phyloP scores from a whole-genome alignment of 2,113 vertebrate species.

The Vireo altiloquus region DNA sequence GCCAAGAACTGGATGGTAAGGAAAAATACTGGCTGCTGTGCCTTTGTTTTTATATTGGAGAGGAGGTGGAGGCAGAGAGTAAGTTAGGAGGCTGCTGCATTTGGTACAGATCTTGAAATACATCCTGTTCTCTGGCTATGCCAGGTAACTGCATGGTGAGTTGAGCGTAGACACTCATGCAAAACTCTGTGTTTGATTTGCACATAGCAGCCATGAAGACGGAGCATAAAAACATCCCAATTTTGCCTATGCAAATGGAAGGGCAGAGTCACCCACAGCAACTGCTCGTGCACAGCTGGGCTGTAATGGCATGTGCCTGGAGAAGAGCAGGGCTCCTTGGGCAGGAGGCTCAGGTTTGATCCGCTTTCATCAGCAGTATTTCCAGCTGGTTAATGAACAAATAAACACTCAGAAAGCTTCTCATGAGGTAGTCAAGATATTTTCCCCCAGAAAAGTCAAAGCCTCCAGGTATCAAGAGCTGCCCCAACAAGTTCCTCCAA shows the following conservation, averaged over 20 bases:
- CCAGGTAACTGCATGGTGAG: background rate
- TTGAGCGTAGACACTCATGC: background rate
- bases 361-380: background rate
- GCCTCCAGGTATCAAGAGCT: background rate
- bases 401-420: background rate
- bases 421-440: background rate
- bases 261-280: background rate
- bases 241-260: background rate
- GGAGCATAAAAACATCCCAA: background rate
- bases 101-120: background rate
- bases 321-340: background rate
- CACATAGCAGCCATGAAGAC: background rate
- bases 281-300: background rate
- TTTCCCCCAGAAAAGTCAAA: background rate
- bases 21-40: conserved; percentile 28
- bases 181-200: background rate
- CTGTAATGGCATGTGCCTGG: rapidly evolving
- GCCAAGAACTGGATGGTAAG: background rate
- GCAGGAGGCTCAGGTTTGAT: background rate
- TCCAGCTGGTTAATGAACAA: background rate
- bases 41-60: background rate
- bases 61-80: background rate
- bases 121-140: background rate
- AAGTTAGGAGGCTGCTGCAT: background rate
- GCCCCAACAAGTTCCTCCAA: background rate